A percentile compares a stretch with the other conserved stretches of the same genome.
These are phyloP conservation scores for Etheostoma spectabile DNA, from an alignment of 2,113 vertebrate genomes.

Conservation along the genomic window DNA sequence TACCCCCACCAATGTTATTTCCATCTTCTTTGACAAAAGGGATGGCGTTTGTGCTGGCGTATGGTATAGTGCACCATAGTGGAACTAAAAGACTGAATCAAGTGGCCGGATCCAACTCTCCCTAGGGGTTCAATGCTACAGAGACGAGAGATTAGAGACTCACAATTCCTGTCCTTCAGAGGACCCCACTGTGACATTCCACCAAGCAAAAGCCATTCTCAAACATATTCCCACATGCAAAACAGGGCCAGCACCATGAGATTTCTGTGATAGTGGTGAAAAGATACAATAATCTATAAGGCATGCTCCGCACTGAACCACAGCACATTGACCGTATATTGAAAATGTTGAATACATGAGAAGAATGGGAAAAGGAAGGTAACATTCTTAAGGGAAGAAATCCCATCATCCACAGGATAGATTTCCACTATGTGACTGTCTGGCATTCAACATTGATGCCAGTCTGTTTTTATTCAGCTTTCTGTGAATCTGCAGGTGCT, in stretches of 20 bases:
- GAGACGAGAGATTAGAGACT: conserved; percentile 79
- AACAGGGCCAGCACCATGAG: conserved; percentile 55
- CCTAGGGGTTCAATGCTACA: conserved; percentile 66
- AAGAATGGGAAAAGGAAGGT: conserved; percentile 61
- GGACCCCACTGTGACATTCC: conserved; percentile 73
- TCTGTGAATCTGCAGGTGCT: conserved; percentile 68
- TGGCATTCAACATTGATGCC: conserved; percentile 77
- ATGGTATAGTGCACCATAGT: conserved; percentile 68
- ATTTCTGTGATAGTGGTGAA: conserved; percentile 50
- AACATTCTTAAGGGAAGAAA: conserved; percentile 40
- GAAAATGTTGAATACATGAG: conserved; percentile 67
- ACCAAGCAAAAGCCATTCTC: conserved; percentile 59
- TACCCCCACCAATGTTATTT: conserved; percentile 60
- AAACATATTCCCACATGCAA: conserved; percentile 63
- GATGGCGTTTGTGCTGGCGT: conserved; percentile 68
- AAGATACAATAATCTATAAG: conserved; percentile 54
- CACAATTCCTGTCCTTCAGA: conserved; percentile 71
- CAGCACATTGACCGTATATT: conserved; percentile 56
- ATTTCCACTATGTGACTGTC: conserved; percentile 53
- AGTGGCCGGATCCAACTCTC: conserved; percentile 80
- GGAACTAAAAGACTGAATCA: conserved; percentile 82
- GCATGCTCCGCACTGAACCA: conserved; percentile 27
- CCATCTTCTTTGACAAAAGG: conserved; percentile 64
- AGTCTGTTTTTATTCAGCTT: conserved; percentile 70
- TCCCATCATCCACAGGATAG: conserved; percentile 62